Conservation (phyloP, 2,797 vertebrate genomes). For the Pangasius mekongensis region DNA sequence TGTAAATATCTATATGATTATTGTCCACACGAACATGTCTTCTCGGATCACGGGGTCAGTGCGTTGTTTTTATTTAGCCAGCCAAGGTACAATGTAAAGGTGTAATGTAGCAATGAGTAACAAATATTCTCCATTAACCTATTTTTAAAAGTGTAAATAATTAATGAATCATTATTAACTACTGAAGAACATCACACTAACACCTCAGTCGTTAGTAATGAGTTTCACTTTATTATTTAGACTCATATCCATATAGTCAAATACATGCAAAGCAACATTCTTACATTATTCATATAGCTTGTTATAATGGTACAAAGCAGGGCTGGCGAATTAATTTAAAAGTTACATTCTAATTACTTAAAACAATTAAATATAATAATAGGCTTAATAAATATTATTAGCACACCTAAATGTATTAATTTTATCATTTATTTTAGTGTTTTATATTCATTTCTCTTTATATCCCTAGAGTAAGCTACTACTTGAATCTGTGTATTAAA, state of each 20-base stretch:
- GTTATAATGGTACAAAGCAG: not conserved
- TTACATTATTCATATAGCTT: not conserved
- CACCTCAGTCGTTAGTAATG: not conserved
- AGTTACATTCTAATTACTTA: not conserved
- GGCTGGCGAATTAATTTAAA: not conserved
- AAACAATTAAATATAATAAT: not conserved
- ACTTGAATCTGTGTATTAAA: too few relatives aligned
- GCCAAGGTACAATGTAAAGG: too few relatives aligned
- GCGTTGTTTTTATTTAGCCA: too few relatives aligned
- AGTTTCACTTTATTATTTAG: not conserved
- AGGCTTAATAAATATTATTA: not conserved
- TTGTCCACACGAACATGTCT: too few relatives aligned
- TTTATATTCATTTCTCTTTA: not conserved
- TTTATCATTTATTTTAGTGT: not conserved
- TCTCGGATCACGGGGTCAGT: too few relatives aligned
- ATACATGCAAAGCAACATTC: not conserved
- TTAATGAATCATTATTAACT: not conserved
- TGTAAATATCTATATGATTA: too few relatives aligned
- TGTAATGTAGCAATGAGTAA: too few relatives aligned
- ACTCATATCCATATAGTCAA: not conserved
- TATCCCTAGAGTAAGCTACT: not conserved
- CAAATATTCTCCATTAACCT: too few relatives aligned
- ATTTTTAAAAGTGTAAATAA: too few relatives aligned
- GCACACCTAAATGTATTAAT: not conserved
- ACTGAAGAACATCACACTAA: not conserved